These are phyloP conservation scores for Alviniconcha marisindica DNA, from an alignment of 1,140 invertebrate species.

Conservation along the genomic window DNA sequence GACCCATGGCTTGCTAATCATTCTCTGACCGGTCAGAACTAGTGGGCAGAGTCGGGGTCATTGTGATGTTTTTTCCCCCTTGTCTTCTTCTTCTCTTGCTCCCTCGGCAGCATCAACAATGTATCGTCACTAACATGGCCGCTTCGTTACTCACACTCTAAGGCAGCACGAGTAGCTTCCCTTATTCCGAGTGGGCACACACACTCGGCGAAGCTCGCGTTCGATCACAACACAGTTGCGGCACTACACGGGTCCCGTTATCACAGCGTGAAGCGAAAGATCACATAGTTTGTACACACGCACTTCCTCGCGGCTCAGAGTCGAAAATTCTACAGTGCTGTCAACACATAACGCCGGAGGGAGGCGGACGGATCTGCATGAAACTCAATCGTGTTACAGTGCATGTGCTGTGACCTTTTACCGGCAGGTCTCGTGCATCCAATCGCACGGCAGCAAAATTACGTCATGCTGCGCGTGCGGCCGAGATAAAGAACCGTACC, in stretches of 20 bases:
- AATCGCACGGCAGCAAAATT: constrained; percentile 24
- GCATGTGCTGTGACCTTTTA: constrained; percentile 25
- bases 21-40: too few species aligned
- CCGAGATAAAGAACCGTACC: background rate
- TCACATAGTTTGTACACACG: too few species aligned
- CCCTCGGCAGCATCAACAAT: constrained; percentile 16
- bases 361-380: constrained; percentile 26
- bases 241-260: background rate
- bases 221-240: background rate
- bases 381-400: background rate
- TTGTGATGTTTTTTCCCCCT: background rate
- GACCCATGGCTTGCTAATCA: too few species aligned
- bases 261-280: too few species aligned
- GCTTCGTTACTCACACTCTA: constrained; percentile 34
- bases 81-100: too few species aligned
- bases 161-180: constrained; percentile 32
- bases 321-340: background rate
- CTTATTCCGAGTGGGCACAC: background rate
- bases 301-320: too few species aligned
- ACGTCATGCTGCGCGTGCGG: constrained; percentile 10
- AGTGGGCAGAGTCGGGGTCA: too few species aligned
- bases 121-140: constrained; percentile 32
- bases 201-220: background rate
- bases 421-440: background rate
- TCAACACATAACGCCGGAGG: constrained; percentile 6